Evolutionary conservation across 2,888 invertebrate genomes (phyloP), one percentile per base, ranked within the genome.

Genomic region (Neria commutata): DNA sequence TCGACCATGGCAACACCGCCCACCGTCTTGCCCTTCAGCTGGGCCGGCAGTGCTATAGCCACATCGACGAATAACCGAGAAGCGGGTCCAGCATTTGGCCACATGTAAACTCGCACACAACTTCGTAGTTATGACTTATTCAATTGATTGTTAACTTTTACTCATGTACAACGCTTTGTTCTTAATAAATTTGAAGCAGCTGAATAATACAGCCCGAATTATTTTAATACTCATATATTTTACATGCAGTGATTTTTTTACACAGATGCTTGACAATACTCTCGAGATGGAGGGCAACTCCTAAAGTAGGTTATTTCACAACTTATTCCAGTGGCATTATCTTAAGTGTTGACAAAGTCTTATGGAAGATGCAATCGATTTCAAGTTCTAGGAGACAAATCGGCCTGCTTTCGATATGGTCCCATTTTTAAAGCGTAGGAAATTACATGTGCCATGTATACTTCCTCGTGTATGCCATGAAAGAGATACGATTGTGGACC

Each of bases 401-500:
- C n/a, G n/a, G n/a, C n/a, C n/a, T n/a, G n/a, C n/a, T n/a, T n/a
- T n/a, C n/a, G n/a, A n/a, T n/a, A n/a, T n/a, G n/a, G n/a, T n/a
- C 92, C 92, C 21, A 94, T 85, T 76, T 89, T 87, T 0, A 92
- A 86, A 0, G 94, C 92, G 77, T 91, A 92, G 1, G 88, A 87
- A 62, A 95, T 86, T 0, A 89, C 93, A 75, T 94, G 89, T 6
- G 91, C 91, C 16, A 96, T 89, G 75, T 91, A 95, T 70, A 89
- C 90, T 77, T 96, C 95, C 72, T 96, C 95, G 75, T 94, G 94
- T 0, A 93, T 87, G 23, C 88, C 89, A 78, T 91, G 90, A 76
- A 97, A 91, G 1, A 97, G 83, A 78, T 94, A 92, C 0, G 94
- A 86, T 84, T 88, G 88, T 0, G 96, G 96, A 60, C 95, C 95